Percentiles rank a stretch among this genome's conserved stretches.
These are phyloP conservation scores for Atrichornis clamosus DNA, from an alignment of 2,113 vertebrate genomes.

Conservation along the genomic window DNA sequence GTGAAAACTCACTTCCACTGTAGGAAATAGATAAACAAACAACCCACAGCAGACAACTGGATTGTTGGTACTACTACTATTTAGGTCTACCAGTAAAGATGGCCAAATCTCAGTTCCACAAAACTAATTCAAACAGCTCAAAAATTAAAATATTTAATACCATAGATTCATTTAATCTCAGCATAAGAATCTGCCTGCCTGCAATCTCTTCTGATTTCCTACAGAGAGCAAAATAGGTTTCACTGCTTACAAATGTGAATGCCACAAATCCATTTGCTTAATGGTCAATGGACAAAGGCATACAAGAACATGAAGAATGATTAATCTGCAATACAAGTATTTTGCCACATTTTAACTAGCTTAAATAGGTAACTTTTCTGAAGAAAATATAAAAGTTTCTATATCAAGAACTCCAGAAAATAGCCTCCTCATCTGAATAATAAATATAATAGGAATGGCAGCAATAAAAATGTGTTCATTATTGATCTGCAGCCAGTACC, in stretches of 20 bases:
- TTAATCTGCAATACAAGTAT: neutral
- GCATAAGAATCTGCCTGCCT: neutral
- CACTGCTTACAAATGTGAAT: neutral
- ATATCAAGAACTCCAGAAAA: neutral
- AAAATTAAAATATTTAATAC: neutral
- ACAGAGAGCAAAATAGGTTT: neutral
- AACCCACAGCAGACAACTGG: neutral
- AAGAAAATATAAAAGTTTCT: neutral
- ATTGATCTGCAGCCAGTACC: constrained; percentile 10
- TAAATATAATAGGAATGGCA: neutral
- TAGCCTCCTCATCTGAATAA: neutral
- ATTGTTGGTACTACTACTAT: neutral
- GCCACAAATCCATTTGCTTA: neutral
- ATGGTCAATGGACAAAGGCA: neutral
- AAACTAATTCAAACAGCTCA: neutral
- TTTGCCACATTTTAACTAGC: neutral
- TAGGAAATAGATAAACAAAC: neutral
- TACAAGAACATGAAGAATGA: neutral
- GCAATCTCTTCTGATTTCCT: neutral
- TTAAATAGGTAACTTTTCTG: neutral
- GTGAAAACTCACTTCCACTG: neutral
- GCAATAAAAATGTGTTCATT: constrained; percentile 1
- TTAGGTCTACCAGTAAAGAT: neutral
- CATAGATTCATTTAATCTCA: neutral
- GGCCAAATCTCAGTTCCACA: neutral